These are phyloP conservation scores for Corythucha ciliata DNA, from an alignment of 2,888 invertebrate species.

Conservation along the genomic window DNA sequence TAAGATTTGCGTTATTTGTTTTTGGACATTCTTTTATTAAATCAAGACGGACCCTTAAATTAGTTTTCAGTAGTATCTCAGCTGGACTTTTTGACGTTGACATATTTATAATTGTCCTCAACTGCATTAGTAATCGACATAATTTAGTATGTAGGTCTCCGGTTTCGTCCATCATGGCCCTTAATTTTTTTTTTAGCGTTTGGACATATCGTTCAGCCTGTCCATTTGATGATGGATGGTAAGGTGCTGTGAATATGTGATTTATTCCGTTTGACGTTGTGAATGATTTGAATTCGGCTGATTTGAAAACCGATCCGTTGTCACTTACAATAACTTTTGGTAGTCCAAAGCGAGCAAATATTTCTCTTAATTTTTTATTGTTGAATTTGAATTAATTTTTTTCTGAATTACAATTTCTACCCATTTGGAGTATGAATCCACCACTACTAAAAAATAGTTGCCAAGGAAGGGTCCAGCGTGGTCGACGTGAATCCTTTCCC, in stretches of 20 bases:
- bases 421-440: constrained; percentile 14
- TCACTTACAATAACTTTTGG: constrained; percentile 14
- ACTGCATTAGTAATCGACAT: constrained; percentile 1
- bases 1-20: no score
- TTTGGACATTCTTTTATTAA: no score
- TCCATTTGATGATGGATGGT: constrained; percentile 21
- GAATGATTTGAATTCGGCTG: not conserved
- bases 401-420: no score
- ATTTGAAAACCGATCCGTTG: constrained; percentile 18
- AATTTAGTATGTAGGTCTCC: constrained; percentile 9
- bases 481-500: constrained; percentile 14
- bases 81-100: constrained; percentile 9
- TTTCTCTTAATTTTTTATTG: no score
- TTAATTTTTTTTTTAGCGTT: constrained; percentile 10
- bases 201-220: constrained; percentile 11
- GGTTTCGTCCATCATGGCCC: constrained; percentile 9
- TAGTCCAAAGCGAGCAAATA: constrained; percentile 17
- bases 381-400: no score
- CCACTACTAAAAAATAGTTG: constrained; percentile 9
- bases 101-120: constrained; percentile 8
- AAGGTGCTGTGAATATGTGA: constrained; percentile 18
- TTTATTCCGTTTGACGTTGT: constrained; percentile 1
- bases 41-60: no score
- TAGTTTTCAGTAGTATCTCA: constrained; percentile 2
- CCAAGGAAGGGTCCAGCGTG: constrained; percentile 16